A percentile compares a stretch with the other conserved stretches of the same genome.
These are phyloP conservation scores for Amblyjoppa fuscipennis DNA, from an alignment of 2,888 invertebrate genomes.

Conservation along the genomic window DNA sequence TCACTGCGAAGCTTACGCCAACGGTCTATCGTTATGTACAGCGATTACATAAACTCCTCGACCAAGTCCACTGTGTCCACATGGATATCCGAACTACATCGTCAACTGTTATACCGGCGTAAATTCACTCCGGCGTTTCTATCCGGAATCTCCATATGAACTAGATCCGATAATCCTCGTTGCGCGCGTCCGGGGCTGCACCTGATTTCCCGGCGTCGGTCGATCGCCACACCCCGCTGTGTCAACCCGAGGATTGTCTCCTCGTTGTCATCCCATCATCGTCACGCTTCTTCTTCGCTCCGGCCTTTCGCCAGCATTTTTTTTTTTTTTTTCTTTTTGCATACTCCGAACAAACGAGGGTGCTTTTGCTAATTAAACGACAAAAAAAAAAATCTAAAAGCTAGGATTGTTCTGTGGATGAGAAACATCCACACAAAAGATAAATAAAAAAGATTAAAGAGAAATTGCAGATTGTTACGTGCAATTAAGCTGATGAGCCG, in stretches of 20 bases:
- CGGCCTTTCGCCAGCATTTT: not conserved
- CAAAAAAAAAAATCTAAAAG: not conserved
- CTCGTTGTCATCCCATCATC: not conserved
- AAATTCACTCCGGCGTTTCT: constrained; percentile 7
- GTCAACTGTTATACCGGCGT: constrained; percentile 10
- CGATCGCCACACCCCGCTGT: not conserved
- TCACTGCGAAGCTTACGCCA: not conserved
- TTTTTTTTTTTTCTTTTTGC: not conserved
- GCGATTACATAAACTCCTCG: not conserved
- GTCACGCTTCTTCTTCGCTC: not conserved
- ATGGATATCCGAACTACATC: not conserved
- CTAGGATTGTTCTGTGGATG: not conserved
- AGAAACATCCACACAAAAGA: not conserved
- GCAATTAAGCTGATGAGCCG: not conserved
- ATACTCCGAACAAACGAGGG: not conserved
- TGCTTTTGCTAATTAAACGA: not conserved
- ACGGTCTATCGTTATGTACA: not conserved
- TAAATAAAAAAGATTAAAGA: not conserved
- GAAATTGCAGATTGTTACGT: not conserved
- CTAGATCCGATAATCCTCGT: constrained; percentile 37
- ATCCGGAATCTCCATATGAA: constrained; percentile 32
- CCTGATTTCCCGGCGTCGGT: constrained; percentile 14
- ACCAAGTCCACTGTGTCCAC: not conserved
- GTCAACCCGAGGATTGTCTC: not conserved
- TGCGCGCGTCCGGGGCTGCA: not conserved